phyloP scores from a whole-genome alignment of 1,140 invertebrate species.

The Papilio xuthus region DNA sequence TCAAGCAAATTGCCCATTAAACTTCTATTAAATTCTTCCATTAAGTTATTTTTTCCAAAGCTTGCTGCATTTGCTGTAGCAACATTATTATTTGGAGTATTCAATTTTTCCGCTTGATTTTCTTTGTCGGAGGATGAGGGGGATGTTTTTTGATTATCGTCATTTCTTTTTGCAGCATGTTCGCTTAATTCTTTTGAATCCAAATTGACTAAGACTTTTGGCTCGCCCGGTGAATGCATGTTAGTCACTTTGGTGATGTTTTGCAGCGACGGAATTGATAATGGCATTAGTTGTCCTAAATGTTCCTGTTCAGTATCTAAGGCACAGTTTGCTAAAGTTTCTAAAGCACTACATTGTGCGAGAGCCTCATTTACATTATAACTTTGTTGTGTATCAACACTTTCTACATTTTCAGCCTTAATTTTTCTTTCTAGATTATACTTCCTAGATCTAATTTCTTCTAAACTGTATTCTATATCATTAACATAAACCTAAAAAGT shows the following conservation, averaged over 20 bases:
- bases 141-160: constrained; percentile 57
- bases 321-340: constrained; percentile 78
- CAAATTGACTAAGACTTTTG: constrained; percentile 74
- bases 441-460: constrained; percentile 84
- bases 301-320: constrained; percentile 75
- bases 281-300: constrained; percentile 72
- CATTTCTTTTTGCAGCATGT: constrained; percentile 62
- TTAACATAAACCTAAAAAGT: constrained; percentile 82
- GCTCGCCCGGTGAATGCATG: constrained; percentile 76
- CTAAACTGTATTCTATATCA: constrained; percentile 85
- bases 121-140: constrained; percentile 60
- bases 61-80: constrained; percentile 56
- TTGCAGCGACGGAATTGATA: constrained; percentile 71
- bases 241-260: constrained; percentile 75
- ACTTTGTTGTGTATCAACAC: constrained; percentile 50
- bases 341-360: constrained; percentile 74
- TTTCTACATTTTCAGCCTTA: constrained; percentile 58
- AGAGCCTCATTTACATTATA: constrained; percentile 70
- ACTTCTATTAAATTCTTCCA: constrained; percentile 79
- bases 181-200: constrained; percentile 78
- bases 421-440: constrained; percentile 65
- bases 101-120: constrained; percentile 56
- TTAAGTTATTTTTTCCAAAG: constrained; percentile 73
- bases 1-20: constrained; percentile 74
- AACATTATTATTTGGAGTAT: constrained; percentile 46